Evolutionary conservation across 2,888 invertebrate species (phyloP).

Genomic region (Eudasyphora cyanicolor): DNA sequence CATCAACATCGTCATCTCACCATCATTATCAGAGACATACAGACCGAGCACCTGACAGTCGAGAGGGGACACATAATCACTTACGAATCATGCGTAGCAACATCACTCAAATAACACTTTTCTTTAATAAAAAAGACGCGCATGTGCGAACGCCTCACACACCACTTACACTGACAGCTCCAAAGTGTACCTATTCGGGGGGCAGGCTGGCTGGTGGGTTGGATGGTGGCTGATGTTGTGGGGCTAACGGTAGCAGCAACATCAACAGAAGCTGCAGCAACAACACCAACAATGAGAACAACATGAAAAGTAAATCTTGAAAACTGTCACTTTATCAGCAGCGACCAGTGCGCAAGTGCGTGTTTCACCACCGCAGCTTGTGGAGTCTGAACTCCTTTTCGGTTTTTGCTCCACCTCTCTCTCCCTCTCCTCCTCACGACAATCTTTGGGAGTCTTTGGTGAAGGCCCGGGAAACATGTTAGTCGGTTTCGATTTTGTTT

Average conservation of each 20-base stretch:
- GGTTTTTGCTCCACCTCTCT: not conserved
- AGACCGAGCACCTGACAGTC: conserved; percentile 25
- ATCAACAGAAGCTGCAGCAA: conserved; percentile 21
- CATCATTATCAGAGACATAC: not conserved
- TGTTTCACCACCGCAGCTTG: conserved; percentile 33
- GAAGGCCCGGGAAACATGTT: not conserved
- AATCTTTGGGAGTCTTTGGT: not conserved
- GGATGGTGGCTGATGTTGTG: too few relatives aligned
- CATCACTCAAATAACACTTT: conserved; percentile 63
- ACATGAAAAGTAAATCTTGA: conserved; percentile 40
- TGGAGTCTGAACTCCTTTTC: not conserved
- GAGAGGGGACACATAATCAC: conserved; percentile 24
- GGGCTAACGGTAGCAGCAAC: conserved; percentile 26
- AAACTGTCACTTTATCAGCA: conserved; percentile 55
- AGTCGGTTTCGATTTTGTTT: conserved; percentile 1
- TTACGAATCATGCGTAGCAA: conserved; percentile 48
- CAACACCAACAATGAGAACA: not conserved
- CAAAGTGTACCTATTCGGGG: conserved; percentile 44
- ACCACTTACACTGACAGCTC: conserved; percentile 58
- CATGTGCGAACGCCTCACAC: conserved; percentile 56
- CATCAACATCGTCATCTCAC: not conserved
- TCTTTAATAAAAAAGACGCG: conserved; percentile 38
- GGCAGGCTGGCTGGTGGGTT: too few relatives aligned
- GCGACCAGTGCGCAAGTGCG: conserved; percentile 63
- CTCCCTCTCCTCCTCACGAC: not conserved